phyloP scores from a whole-genome alignment of 1,140 invertebrate species.

The Pogonomyrmex barbatus region DNA sequence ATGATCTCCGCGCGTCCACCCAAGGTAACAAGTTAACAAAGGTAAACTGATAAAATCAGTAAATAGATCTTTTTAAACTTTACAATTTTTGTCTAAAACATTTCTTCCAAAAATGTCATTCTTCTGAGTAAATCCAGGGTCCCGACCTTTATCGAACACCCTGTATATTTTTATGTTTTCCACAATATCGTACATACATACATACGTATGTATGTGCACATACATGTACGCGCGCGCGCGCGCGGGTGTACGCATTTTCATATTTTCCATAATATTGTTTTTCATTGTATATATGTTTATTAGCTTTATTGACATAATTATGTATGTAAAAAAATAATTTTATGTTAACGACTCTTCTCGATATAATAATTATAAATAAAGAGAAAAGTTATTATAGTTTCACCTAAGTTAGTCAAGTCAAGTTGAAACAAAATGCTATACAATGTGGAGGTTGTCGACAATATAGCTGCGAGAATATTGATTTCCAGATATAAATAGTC shows the following conservation, averaged over 20 bases:
- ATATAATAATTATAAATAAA: background rate
- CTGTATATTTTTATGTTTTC: too few relatives aligned
- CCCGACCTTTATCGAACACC: too few relatives aligned
- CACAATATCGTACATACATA: too few relatives aligned
- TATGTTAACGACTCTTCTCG: background rate
- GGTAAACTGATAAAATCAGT: too few relatives aligned
- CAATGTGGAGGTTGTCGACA: conserved; percentile 47
- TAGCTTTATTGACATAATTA: background rate
- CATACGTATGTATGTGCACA: background rate
- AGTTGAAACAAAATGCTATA: conserved; percentile 46
- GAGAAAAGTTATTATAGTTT: conserved; percentile 3
- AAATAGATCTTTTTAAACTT: too few relatives aligned
- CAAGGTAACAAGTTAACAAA: too few relatives aligned
- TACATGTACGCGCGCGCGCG: too few relatives aligned
- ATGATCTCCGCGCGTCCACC: too few relatives aligned
- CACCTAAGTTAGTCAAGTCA: conserved; percentile 12
- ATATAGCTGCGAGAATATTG: conserved; percentile 75
- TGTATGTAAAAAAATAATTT: background rate
- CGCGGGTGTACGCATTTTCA: background rate
- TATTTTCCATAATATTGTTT: background rate
- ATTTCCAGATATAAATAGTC: conserved; percentile 79
- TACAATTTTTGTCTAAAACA: too few relatives aligned
- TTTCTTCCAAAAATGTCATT: too few relatives aligned
- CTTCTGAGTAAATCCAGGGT: too few relatives aligned
- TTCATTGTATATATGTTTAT: background rate